Evolutionary conservation across 2,888 invertebrate species (phyloP).

Genomic region (Cantharis rufa): DNA sequence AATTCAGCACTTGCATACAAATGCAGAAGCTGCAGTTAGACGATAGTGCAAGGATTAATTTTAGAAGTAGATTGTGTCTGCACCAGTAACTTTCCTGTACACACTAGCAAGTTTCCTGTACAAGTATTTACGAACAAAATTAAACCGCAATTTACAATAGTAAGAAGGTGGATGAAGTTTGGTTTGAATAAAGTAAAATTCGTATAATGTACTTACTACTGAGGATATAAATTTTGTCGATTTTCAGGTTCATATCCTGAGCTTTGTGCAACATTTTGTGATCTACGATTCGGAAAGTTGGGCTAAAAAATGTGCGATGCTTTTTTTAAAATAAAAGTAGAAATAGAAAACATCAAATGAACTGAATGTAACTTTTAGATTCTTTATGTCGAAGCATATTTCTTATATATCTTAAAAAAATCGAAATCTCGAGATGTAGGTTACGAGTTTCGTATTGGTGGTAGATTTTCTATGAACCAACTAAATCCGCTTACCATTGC

Average conservation of each 20-base stretch:
- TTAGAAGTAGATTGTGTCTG: constrained; percentile 21
- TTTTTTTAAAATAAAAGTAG: background rate
- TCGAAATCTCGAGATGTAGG: background rate
- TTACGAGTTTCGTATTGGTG: background rate
- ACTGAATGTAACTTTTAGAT: background rate
- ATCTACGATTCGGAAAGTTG: constrained; percentile 14
- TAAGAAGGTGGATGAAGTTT: background rate
- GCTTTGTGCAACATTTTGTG: constrained; percentile 13
- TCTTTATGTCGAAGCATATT: background rate
- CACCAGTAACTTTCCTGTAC: constrained; percentile 5
- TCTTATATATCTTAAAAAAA: background rate
- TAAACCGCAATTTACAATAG: constrained; percentile 9
- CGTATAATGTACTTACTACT: background rate
- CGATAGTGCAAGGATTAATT: constrained; percentile 23
- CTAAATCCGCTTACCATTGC: constrained; percentile 11
- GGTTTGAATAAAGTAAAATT: background rate
- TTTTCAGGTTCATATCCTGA: constrained; percentile 10
- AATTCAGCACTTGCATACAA: constrained; percentile 17
- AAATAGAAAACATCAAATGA: constrained; percentile 3
- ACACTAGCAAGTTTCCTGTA: background rate
- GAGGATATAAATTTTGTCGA: background rate
- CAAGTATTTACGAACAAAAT: constrained; percentile 16
- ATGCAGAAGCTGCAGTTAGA: constrained; percentile 21
- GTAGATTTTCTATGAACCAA: background rate
- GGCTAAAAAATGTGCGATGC: background rate